A percentile compares a stretch with the other conserved stretches of the same genome.
These are phyloP conservation scores for Platycnemis pennipes DNA, from an alignment of 2,888 invertebrate species.

Conservation along the genomic window DNA sequence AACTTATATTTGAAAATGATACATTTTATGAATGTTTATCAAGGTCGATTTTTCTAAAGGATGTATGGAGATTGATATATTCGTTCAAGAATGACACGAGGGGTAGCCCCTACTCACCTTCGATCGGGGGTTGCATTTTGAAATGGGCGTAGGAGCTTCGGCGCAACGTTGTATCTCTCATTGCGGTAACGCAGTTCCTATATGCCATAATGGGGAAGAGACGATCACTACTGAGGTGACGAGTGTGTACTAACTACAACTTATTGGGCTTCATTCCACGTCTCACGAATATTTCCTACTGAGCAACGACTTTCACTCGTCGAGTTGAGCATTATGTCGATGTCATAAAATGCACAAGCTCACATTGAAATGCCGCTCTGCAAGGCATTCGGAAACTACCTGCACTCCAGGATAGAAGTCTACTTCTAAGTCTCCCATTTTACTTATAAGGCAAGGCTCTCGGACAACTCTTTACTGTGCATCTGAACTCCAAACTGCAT, in stretches of 20 bases:
- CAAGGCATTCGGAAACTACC: background rate
- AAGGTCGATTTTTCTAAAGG: too few species aligned
- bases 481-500: background rate
- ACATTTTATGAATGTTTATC: too few species aligned
- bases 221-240: background rate
- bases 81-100: too few species aligned
- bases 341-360: background rate
- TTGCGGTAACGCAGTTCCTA: background rate
- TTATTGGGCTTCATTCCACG: background rate
- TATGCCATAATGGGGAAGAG: background rate
- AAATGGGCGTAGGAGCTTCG: too few species aligned
- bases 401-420: background rate
- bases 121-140: too few species aligned
- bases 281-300: background rate
- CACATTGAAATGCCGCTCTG: background rate
- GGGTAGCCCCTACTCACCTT: too few species aligned
- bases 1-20: too few species aligned
- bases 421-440: background rate
- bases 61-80: too few species aligned
- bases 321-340: background rate
- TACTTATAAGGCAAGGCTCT: background rate
- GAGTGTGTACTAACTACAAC: too few species aligned
- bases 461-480: background rate
- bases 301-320: background rate
- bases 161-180: too few species aligned